Conservation (phyloP, 2,797 vertebrate species). For the Triplophysa yarkandensis region DNA sequence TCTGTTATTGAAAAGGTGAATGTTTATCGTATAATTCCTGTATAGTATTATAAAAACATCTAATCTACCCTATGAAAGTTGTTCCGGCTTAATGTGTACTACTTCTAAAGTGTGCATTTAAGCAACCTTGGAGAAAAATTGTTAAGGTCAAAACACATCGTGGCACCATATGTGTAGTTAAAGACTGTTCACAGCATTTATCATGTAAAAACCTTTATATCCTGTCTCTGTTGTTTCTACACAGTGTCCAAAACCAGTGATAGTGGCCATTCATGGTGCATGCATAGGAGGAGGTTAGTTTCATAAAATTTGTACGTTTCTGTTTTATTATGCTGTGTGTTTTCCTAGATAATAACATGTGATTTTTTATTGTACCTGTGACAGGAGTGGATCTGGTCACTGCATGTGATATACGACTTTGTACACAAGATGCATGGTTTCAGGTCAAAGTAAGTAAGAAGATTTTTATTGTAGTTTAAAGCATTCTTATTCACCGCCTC, state of each 20-base stretch:
- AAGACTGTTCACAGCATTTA: too few relatives aligned
- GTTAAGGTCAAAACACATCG: too few relatives aligned
- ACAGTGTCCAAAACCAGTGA: constrained; percentile 88
- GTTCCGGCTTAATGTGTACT: too few relatives aligned
- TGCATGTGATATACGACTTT: constrained; percentile 89
- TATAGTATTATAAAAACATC: neutral
- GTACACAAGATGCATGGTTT: constrained; percentile 84
- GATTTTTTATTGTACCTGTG: neutral
- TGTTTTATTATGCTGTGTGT: too few relatives aligned
- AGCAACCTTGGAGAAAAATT: too few relatives aligned
- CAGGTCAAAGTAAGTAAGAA: neutral
- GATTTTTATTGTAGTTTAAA: neutral
- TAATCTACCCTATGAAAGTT: too few relatives aligned
- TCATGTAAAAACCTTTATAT: neutral
- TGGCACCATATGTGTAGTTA: too few relatives aligned
- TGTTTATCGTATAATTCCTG: neutral
- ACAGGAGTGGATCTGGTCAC: constrained; percentile 87
- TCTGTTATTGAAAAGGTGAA: constrained; percentile 85
- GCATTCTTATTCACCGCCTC: too few relatives aligned
- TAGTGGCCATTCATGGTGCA: constrained; percentile 82
- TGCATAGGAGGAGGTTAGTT: constrained; percentile 85
- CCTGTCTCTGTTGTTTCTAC: neutral
- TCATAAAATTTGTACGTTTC: too few relatives aligned
- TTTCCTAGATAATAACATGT: neutral
- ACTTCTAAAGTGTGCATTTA: too few relatives aligned